Evolutionary conservation across 1,140 invertebrate species (phyloP), one percentile per base, ranked within the genome.

Genomic region (Diprion similis): DNA sequence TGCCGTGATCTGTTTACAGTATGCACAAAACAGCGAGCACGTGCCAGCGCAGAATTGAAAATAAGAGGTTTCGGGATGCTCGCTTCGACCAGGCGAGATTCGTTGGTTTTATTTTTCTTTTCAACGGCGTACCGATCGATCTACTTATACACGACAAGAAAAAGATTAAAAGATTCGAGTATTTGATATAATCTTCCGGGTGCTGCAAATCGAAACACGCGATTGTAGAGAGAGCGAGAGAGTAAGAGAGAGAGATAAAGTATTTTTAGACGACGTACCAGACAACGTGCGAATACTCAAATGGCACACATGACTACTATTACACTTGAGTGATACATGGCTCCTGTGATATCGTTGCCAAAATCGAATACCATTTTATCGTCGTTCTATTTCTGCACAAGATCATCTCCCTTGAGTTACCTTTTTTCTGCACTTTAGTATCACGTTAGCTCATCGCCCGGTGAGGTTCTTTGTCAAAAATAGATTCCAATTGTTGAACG

Each of bases 201-300:
- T 59, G 7, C 11, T 59, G 51, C n/a, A 59, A 59, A 59, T 59
- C 51, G 11, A 59, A 59, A 59, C 9, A 59, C 51, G 51, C 51
- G n/a, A 59, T 59, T 17, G 51, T 15, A 59, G 6, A 17, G 51
- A 59, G 51, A 59, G 11, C 7, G 51, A 37, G 24, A 59, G 6
- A 59, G 51, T 3, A 6, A 37, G 24, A 59, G 51, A 37, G 24
- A 37, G 24, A 37, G 24, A 37, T 2, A 37, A 37, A 15, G 51
- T 59, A 59, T 59, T 59, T 59, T 59, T 59, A 59, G 51, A 15
- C 48, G 51, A 59, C 51, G 51, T 59, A 59, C 51, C 51, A 59
- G 51, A 59, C 51, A 59, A 59, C 51, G 6, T 6, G 51, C 51
- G 51, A 59, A 59, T 59, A 59, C 51, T 59, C 51, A 59, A 59